Evolutionary conservation across 2,888 invertebrate genomes (phyloP).

Genomic region (Biston stratarius): DNA sequence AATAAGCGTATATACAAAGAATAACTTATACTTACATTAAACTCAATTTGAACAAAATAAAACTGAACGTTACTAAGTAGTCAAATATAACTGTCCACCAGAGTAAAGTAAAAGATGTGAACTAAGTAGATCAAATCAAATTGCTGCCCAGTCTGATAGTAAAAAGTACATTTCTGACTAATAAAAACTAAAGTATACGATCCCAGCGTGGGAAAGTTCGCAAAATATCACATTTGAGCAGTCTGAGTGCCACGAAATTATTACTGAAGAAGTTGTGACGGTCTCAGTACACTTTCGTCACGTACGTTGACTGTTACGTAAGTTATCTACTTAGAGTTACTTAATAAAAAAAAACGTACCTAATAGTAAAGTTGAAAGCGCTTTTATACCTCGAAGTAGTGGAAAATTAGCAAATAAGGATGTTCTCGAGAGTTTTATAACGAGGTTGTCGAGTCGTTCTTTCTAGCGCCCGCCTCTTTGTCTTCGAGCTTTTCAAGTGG

Average conservation of each 20-base stretch:
- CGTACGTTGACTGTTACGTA: slow-evolving; percentile 51
- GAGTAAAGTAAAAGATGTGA: neutral
- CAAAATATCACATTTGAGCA: slow-evolving; percentile 23
- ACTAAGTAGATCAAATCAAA: slow-evolving; percentile 14
- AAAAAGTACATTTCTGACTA: slow-evolving; percentile 21
- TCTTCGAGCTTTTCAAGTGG: slow-evolving; percentile 31
- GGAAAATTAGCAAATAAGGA: slow-evolving; percentile 39
- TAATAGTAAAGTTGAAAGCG: slow-evolving; percentile 24
- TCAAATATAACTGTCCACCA: neutral
- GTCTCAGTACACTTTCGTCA: slow-evolving; percentile 64
- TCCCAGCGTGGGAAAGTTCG: slow-evolving; percentile 21
- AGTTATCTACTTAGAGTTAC: slow-evolving; percentile 39
- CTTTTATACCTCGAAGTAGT: slow-evolving; percentile 45
- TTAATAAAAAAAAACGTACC: slow-evolving; percentile 19
- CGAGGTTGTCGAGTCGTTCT: slow-evolving; percentile 49
- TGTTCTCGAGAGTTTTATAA: slow-evolving; percentile 47
- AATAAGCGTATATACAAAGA: neutral
- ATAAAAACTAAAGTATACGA: slow-evolving; percentile 28
- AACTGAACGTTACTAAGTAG: slow-evolving; percentile 1
- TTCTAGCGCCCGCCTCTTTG: slow-evolving; percentile 30
- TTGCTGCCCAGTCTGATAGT: slow-evolving; percentile 13
- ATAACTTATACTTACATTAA: neutral
- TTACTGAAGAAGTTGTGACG: slow-evolving; percentile 47
- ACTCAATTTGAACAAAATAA: neutral
- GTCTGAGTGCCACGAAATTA: slow-evolving; percentile 37